Base-by-base conservation (phyloP, 2,113 vertebrate genomes). In the Spermophilus dauricus region DNA sequence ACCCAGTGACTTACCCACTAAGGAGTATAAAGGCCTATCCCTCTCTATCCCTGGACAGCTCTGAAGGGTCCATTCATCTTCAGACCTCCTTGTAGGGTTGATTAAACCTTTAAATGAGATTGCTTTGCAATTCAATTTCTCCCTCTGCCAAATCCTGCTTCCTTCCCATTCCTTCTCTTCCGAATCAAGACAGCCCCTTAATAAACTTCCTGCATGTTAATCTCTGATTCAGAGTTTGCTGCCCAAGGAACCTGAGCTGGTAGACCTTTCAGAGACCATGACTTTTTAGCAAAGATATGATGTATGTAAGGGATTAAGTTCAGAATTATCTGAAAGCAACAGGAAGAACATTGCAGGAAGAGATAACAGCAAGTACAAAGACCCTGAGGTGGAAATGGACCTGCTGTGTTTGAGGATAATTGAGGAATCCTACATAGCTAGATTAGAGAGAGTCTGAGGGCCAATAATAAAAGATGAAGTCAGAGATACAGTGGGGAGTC, bases 221-320 rank as follows among this genome's bases (percentile, higher is more conserved):
- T 61, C 14, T 88, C 16, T 61, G 56, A 48, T 95, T 77, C n/a
- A 56, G 76, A 63, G 24, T 72, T 56, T 87, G 17, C 26, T 72
- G 87, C 45, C 48, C 20, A 48, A 34, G 67, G 42, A 82, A 63
- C 18, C 16, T n/a, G 45, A 72, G 91, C 45, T 9, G n/a, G 53
- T 12, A 42, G 28, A 22, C 22, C 45, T 61, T 73, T 75, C 65
- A 73, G 78, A 90, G 51, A 93, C 51, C 34, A 20, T 26, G 58
- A 69, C 28, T 89, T 85, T 69, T 93, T 83, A 76, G 80, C 42
- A 94, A 80, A 94, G 24, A 89, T 53, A 56, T 69, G 5, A 37
- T 81, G 56, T n/a, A 48, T n/a, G 1, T 51, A 45, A 85, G 67
- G 39, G 30, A 63, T 17, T 53, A n/a, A 61, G 28, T 42, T 32